These are phyloP conservation scores for Arrhopalites spinosus DNA, from an alignment of 2,888 invertebrate species.

Conservation along the genomic window DNA sequence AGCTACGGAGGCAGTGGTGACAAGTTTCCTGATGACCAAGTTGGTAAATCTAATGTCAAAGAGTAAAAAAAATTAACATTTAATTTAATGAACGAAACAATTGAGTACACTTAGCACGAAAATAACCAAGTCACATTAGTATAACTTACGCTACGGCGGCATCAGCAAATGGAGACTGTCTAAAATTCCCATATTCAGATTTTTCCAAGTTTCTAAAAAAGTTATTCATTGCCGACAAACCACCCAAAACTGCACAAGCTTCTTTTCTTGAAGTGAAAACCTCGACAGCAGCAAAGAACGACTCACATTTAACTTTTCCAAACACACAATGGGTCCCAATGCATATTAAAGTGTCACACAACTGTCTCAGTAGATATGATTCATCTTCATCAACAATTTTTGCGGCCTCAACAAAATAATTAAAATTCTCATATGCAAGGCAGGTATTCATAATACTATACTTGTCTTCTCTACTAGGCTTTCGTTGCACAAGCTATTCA, in stretches of 20 bases:
- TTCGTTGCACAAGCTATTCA: constrained; percentile 40
- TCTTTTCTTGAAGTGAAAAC: constrained; percentile 42
- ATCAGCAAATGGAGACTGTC: neutral
- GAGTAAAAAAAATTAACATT: neutral
- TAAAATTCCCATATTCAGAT: neutral
- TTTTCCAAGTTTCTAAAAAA: constrained; percentile 40
- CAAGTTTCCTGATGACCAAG: constrained; percentile 47
- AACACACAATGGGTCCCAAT: constrained; percentile 36
- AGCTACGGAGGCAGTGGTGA: constrained; percentile 32
- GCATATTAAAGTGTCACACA: constrained; percentile 45
- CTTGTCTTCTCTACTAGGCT: constrained; percentile 47
- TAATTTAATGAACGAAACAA: neutral
- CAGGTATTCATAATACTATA: constrained; percentile 42
- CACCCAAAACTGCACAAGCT: constrained; percentile 46
- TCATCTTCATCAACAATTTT: constrained; percentile 33
- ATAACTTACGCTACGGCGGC: neutral
- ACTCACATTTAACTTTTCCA: constrained; percentile 43
- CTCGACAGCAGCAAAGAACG: constrained; percentile 43
- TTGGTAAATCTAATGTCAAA: constrained; percentile 42
- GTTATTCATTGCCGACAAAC: constrained; percentile 40
- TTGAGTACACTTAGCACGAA: neutral
- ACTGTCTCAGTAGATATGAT: constrained; percentile 45
- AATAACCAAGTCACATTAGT: neutral
- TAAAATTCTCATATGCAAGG: constrained; percentile 41
- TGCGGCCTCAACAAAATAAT: constrained; percentile 38